Evolutionary conservation across 2,797 vertebrate species (phyloP).

Genomic region (Petrocephalus sullivani): DNA sequence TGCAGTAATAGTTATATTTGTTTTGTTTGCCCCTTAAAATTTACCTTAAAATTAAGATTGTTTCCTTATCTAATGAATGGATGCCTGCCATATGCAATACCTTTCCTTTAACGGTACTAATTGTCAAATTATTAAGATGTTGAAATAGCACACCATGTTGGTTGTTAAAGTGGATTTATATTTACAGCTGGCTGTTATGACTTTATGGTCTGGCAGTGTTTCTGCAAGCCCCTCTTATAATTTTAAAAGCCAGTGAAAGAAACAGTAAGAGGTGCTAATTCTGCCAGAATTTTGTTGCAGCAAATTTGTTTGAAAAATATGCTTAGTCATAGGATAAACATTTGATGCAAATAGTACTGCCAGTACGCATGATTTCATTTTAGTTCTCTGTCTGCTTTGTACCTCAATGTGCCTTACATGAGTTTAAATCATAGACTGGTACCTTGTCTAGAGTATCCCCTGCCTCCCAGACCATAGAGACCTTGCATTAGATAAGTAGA

Average conservation of each 20-base stretch:
- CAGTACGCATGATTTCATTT: background rate
- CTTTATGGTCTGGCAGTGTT: constrained; percentile 56
- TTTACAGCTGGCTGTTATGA: constrained; percentile 22
- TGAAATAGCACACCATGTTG: background rate
- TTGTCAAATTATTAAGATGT: background rate
- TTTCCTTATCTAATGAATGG: background rate
- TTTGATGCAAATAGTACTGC: background rate
- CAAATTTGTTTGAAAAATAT: constrained; percentile 35
- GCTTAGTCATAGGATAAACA: background rate
- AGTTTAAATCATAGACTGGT: background rate
- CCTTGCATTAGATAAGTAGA: background rate
- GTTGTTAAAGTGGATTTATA: background rate
- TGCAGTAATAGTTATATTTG: background rate
- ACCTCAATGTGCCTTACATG: background rate
- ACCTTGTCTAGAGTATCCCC: background rate
- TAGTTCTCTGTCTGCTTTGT: background rate
- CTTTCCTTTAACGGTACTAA: background rate
- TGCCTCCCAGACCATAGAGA: background rate
- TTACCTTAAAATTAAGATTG: background rate
- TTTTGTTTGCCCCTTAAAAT: background rate
- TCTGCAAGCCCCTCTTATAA: constrained; percentile 41
- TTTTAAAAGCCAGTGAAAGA: constrained; percentile 32
- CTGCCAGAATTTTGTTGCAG: constrained; percentile 43
- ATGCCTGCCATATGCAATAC: background rate
- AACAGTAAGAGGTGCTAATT: constrained; percentile 48